Conservation (phyloP, 1,140 invertebrate species). For the Amphibalanus amphitrite region DNA sequence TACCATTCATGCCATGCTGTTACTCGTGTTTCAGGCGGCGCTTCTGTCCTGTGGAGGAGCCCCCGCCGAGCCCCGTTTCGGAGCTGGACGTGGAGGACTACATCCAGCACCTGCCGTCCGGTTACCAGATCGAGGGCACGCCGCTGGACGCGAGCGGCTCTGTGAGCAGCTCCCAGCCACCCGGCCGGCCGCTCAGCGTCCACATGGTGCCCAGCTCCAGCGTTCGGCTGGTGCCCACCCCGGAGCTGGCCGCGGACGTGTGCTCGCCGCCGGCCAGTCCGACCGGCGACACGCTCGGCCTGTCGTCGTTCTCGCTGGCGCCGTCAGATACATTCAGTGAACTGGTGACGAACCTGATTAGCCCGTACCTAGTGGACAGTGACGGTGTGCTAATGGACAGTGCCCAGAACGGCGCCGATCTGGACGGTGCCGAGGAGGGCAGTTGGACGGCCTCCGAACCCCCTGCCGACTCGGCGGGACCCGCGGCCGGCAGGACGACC, state of each 20-base stretch:
- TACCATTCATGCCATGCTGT: too few species aligned
- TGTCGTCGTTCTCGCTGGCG: constrained; percentile 5
- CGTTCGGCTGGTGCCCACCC: background rate
- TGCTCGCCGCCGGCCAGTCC: too few species aligned
- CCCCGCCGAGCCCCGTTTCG: too few species aligned
- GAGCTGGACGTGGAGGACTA: background rate
- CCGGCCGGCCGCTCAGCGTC: background rate
- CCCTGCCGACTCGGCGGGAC: background rate
- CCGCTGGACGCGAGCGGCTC: background rate
- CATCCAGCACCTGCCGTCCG: background rate
- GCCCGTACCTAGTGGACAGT: background rate
- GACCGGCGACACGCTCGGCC: constrained; percentile 5
- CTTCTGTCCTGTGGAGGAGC: background rate
- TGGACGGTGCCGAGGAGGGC: background rate
- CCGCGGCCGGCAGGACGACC: background rate
- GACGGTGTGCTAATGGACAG: background rate
- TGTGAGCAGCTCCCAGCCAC: too few species aligned
- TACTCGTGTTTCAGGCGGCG: background rate
- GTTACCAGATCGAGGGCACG: background rate
- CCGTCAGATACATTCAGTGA: constrained; percentile 1
- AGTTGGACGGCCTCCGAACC: background rate
- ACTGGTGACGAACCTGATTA: constrained; percentile 9
- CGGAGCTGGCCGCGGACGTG: background rate
- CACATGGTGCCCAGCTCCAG: background rate
- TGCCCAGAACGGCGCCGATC: background rate